A percentile compares a stretch with the other conserved stretches of the same genome.
phyloP scores from a whole-genome alignment of 2,797 vertebrate species.

The Coranthus polyacanthus region DNA sequence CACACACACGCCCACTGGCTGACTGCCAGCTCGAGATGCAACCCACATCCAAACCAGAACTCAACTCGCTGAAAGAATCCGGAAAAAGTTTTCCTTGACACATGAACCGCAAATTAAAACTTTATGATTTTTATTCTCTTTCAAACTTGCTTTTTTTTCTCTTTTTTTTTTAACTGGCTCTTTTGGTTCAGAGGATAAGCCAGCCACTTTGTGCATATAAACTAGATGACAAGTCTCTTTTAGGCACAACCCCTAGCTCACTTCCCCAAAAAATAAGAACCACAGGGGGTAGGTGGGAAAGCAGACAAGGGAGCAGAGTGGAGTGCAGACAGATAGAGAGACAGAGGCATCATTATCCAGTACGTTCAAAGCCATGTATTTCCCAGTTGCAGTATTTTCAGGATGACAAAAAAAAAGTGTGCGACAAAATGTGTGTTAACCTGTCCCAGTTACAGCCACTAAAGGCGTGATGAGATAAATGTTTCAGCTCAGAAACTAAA shows the following conservation, averaged over 20 bases:
- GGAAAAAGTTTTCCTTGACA: conserved; percentile 25
- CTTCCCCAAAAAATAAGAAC: conserved; percentile 19
- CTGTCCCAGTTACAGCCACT: not conserved
- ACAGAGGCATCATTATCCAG: not conserved
- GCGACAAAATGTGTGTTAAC: conserved; percentile 1
- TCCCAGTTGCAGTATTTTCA: conserved; percentile 1
- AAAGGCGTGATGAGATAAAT: too few relatives aligned
- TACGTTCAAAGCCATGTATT: not conserved
- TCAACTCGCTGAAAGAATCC: not conserved
- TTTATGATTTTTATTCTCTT: conserved; percentile 13
- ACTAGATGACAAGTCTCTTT: conserved; percentile 13
- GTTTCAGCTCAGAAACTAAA: not conserved
- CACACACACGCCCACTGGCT: conserved; percentile 21
- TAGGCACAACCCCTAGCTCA: not conserved
- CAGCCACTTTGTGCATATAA: conserved; percentile 27
- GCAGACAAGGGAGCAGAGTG: not conserved
- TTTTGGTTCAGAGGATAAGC: not conserved
- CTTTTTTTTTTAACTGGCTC: not conserved
- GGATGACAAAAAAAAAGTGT: not conserved
- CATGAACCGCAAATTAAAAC: conserved; percentile 14
- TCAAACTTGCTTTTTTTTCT: not conserved
- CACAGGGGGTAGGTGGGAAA: not conserved
- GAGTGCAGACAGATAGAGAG: not conserved
- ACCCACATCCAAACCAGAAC: conserved; percentile 41
- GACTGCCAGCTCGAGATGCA: conserved; percentile 30